These are phyloP conservation scores for Caretta caretta DNA, from an alignment of 2,113 vertebrate genomes.

Conservation along the genomic window DNA sequence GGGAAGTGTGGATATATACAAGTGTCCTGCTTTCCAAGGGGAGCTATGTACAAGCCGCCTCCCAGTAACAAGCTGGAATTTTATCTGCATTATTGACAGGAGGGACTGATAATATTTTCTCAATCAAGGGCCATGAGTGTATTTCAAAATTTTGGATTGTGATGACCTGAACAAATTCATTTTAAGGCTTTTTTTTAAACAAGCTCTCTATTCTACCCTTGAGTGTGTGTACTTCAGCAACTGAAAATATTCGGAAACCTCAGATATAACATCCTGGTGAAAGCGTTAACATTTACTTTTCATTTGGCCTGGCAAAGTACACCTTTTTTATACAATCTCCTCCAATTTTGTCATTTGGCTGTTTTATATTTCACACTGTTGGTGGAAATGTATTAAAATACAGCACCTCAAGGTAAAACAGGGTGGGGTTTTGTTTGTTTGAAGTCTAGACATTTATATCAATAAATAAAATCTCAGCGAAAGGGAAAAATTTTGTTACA, in stretches of 20 bases:
- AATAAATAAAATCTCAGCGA: neutral
- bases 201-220: neutral
- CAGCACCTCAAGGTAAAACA: neutral
- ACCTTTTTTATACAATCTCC: neutral
- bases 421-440: neutral
- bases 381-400: neutral
- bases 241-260: neutral
- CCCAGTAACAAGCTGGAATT: neutral
- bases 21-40: neutral
- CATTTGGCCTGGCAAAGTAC: neutral
- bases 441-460: neutral
- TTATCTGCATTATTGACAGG: neutral
- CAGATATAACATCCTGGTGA: neutral
- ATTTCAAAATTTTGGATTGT: neutral
- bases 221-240: neutral
- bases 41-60: neutral
- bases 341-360: neutral
- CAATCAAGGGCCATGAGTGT: neutral
- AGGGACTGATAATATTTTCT: neutral
- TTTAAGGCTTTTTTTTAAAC: neutral
- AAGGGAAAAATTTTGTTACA: neutral
- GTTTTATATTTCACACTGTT: neutral
- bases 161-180: neutral
- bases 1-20: neutral
- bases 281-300: neutral